Percentiles rank a stretch among this genome's conserved stretches.
Conservation (phyloP, 2,888 invertebrate genomes). For the Ectemnius cavifrons region DNA sequence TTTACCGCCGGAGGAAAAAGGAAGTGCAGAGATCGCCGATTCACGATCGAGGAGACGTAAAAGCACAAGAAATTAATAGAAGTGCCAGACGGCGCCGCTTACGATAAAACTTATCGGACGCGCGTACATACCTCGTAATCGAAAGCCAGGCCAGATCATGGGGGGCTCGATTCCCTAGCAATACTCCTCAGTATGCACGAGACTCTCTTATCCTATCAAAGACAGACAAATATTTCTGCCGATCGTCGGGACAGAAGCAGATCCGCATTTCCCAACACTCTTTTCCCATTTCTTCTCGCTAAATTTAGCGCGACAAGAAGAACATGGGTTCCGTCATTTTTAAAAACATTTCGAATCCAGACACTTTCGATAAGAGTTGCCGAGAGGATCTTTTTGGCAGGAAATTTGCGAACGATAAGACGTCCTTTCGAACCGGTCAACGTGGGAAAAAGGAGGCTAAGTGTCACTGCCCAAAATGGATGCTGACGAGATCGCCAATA, state of each 20-base stretch:
- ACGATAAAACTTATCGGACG: conserved; percentile 68
- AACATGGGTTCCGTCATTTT: neutral
- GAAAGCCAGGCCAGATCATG: conserved; percentile 24
- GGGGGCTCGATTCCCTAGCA: conserved; percentile 17
- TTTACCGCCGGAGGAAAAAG: neutral
- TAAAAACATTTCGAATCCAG: neutral
- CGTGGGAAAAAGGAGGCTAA: neutral
- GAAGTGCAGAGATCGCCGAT: neutral
- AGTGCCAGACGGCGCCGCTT: conserved; percentile 69
- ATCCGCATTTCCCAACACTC: too few species aligned
- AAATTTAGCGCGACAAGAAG: neutral
- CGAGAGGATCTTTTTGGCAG: neutral
- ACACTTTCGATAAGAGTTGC: too few species aligned
- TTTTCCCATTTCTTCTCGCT: too few species aligned
- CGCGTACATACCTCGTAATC: conserved; percentile 35
- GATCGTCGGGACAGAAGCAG: too few species aligned
- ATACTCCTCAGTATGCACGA: conserved; percentile 11
- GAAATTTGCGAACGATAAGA: conserved; percentile 20
- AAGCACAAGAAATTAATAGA: conserved; percentile 66
- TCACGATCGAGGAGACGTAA: conserved; percentile 37
- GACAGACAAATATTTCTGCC: conserved; percentile 35
- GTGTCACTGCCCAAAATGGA: conserved; percentile 58
- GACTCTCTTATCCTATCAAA: conserved; percentile 27
- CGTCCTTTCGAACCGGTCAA: too few species aligned
- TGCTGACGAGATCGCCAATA: conserved; percentile 37